Evolutionary conservation across 1,140 invertebrate genomes (phyloP).

Genomic region (Meloidogyne floridensis): DNA sequence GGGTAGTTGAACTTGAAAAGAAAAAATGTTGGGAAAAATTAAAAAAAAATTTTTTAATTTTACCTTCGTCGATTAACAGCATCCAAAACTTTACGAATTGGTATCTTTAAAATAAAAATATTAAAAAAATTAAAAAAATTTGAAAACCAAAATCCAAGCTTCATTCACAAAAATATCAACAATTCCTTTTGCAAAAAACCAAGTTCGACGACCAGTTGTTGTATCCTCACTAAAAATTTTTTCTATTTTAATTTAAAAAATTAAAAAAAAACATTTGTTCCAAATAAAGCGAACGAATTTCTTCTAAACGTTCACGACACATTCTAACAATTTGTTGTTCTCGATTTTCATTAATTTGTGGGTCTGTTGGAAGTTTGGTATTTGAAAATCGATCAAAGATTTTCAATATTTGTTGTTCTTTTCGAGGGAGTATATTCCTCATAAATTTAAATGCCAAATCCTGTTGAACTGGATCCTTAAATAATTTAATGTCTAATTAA

Average conservation of each 20-base stretch:
- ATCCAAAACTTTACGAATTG: conserved; percentile 47
- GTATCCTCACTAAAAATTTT: conserved; percentile 20
- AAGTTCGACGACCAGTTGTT: conserved; percentile 22
- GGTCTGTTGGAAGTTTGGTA: background rate
- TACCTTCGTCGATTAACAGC: conserved; percentile 27
- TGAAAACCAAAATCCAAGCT: conserved; percentile 42
- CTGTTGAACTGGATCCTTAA: conserved; percentile 50
- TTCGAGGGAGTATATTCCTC: conserved; percentile 34
- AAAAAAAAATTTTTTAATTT: background rate
- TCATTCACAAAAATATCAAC: conserved; percentile 42
- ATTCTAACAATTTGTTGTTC: background rate
- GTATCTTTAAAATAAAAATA: conserved; percentile 15
- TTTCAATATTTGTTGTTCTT: conserved; percentile 43
- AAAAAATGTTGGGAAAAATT: background rate
- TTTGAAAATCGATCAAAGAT: conserved; percentile 41
- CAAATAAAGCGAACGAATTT: conserved; percentile 47
- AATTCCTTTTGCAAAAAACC: conserved; percentile 35
- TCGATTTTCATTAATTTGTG: background rate
- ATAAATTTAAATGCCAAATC: conserved; percentile 47
- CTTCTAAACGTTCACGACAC: conserved; percentile 24
- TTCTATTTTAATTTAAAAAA: background rate
- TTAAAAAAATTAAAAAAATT: background rate
- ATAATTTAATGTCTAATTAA: background rate
- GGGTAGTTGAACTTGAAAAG: background rate
- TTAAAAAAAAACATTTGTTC: conserved; percentile 46